Evolutionary conservation across 1,140 invertebrate species (phyloP).

Genomic region (Ostrea edulis): DNA sequence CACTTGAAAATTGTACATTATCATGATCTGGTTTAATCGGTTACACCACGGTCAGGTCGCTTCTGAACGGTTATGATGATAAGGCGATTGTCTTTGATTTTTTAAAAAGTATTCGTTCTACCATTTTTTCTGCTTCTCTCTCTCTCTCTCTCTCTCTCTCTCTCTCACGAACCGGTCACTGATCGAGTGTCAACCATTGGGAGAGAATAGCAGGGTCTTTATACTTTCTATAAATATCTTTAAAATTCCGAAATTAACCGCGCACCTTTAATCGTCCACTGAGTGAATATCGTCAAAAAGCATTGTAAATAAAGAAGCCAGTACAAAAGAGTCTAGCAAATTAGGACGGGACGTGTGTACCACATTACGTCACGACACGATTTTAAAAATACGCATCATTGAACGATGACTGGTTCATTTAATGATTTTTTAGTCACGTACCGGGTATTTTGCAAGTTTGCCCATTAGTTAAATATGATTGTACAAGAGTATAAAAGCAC

Average conservation of each 20-base stretch:
- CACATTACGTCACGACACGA: background rate
- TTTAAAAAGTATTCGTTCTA: too few relatives aligned
- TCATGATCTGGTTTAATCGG: background rate
- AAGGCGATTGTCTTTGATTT: too few relatives aligned
- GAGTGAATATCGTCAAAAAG: background rate
- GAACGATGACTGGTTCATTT: background rate
- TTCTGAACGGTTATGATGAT: too few relatives aligned
- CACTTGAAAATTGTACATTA: background rate
- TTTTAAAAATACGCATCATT: conserved; percentile 6
- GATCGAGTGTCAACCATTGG: background rate
- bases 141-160: background rate
- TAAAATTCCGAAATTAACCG: background rate
- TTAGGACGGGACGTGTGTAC: background rate
- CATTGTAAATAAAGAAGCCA: background rate
- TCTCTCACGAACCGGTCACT: background rate
- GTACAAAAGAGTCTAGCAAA: background rate
- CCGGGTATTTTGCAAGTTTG: background rate
- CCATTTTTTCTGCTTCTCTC: background rate
- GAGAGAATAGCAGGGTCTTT: background rate
- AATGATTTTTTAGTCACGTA: background rate
- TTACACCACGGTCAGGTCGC: too few relatives aligned
- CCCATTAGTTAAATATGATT: background rate
- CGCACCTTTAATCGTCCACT: background rate
- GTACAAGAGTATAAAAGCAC: background rate
- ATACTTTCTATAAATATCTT: conserved; percentile 29